Evolutionary conservation across 1,140 invertebrate genomes (phyloP).

Genomic region (Hyphantria cunea): DNA sequence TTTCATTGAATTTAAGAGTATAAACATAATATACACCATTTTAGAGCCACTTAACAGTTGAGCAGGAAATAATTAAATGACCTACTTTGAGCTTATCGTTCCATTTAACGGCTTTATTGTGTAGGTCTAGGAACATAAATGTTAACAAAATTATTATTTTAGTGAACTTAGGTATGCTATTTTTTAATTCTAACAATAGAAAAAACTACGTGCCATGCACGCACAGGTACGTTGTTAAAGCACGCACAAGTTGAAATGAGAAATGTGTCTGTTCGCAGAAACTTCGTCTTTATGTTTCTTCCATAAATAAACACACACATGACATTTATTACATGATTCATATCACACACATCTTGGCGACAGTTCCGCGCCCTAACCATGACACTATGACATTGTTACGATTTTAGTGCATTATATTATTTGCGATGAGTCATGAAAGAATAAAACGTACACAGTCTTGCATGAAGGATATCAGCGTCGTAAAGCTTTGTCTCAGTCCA

Average conservation of each 20-base stretch:
- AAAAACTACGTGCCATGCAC: slow-evolving; percentile 33
- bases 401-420: slow-evolving; percentile 28
- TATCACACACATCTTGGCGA: slow-evolving; percentile 14
- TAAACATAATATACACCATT: no score
- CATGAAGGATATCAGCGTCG: slow-evolving; percentile 38
- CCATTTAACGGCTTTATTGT: background rate
- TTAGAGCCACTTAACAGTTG: no score
- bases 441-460: slow-evolving; percentile 20
- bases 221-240: slow-evolving; percentile 33
- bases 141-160: background rate
- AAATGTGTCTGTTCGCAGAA: slow-evolving; percentile 34
- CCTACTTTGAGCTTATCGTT: no score
- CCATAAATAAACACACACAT: slow-evolving; percentile 30
- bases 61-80: no score
- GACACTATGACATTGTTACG: slow-evolving; percentile 3
- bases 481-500: slow-evolving; percentile 42
- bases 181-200: slow-evolving; percentile 26
- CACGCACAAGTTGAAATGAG: slow-evolving; percentile 33
- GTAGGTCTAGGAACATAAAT: background rate
- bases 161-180: slow-evolving; percentile 2
- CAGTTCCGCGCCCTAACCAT: slow-evolving; percentile 13
- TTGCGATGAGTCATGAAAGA: slow-evolving; percentile 28
- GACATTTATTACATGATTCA: slow-evolving; percentile 10
- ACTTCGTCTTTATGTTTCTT: slow-evolving; percentile 32
- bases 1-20: no score